Evolutionary conservation across 2,888 invertebrate species (phyloP).

Genomic region (Dryococelus australis): DNA sequence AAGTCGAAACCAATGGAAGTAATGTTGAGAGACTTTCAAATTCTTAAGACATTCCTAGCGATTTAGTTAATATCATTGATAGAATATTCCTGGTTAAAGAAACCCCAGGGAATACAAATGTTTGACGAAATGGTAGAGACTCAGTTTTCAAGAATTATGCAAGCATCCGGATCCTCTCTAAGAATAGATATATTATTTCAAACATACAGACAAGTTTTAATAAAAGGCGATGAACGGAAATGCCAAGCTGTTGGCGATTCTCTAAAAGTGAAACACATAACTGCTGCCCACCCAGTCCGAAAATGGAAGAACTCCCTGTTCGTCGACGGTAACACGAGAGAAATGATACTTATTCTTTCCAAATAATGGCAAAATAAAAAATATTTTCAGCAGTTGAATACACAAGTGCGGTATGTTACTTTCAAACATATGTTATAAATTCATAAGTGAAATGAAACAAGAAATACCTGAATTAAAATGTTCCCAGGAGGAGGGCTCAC

Average conservation of each 20-base stretch:
- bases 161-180: not conserved
- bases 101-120: not conserved
- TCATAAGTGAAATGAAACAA: not conserved
- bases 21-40: not conserved
- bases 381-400: not conserved
- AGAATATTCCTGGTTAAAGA: not conserved
- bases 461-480: not conserved
- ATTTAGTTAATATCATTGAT: not conserved
- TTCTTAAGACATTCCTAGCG: not conserved
- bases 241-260: not conserved
- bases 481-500: not conserved
- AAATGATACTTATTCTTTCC: not conserved
- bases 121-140: not conserved
- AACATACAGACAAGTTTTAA: slow-evolving; percentile 13
- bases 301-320: slow-evolving; percentile 5
- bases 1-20: not conserved
- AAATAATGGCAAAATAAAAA: not conserved
- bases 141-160: not conserved
- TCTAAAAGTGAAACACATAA: not conserved
- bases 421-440: not conserved
- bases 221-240: not conserved
- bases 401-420: not conserved
- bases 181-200: not conserved
- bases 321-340: not conserved
- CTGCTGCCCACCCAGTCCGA: not conserved